Evolutionary conservation across 1,140 invertebrate genomes (phyloP).

Genomic region (Megathymus violae): DNA sequence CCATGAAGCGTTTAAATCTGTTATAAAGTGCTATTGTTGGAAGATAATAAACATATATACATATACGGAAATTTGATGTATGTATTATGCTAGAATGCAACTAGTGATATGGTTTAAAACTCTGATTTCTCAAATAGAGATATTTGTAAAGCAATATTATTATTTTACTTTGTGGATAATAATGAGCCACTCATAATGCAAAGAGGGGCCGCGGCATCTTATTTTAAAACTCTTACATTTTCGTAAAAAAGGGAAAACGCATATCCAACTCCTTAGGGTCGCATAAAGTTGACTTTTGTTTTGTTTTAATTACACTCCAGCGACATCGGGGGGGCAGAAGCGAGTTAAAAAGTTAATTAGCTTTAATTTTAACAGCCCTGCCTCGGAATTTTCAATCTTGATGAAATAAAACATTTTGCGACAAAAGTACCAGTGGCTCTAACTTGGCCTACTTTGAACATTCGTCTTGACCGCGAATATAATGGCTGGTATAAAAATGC

Average conservation of each 20-base stretch:
- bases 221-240: conserved; percentile 31
- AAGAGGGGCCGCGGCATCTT: conserved; percentile 11
- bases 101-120: too few relatives aligned
- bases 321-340: conserved; percentile 41
- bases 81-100: too few relatives aligned
- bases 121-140: too few relatives aligned
- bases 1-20: too few relatives aligned
- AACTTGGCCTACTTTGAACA: conserved; percentile 24
- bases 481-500: conserved; percentile 21
- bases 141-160: neutral
- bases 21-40: too few relatives aligned
- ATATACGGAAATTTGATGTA: too few relatives aligned
- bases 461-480: conserved; percentile 3
- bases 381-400: conserved; percentile 31
- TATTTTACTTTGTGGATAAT: neutral
- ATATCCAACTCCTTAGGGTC: conserved; percentile 61
- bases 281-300: conserved; percentile 73
- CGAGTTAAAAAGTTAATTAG: conserved; percentile 78
- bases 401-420: conserved; percentile 26
- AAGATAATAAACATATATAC: too few relatives aligned
- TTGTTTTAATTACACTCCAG: conserved; percentile 72
- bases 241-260: conserved; percentile 45
- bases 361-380: conserved; percentile 47
- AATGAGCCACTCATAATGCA: neutral
- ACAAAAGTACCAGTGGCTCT: neutral